Conservation (phyloP, 2,888 invertebrate species). For the Drosophila meridiana region DNA sequence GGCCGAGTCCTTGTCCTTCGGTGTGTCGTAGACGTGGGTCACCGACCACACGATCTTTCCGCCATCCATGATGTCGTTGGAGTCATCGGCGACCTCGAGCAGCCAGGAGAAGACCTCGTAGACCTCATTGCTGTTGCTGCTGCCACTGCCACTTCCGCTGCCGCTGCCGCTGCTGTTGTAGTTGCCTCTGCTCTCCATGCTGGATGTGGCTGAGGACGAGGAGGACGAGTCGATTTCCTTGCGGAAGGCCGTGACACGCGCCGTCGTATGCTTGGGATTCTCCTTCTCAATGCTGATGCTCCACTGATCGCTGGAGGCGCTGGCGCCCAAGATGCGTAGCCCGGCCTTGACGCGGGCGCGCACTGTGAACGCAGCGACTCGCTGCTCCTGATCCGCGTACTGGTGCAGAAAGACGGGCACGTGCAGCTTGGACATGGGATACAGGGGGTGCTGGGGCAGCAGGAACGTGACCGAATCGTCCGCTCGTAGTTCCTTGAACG, state of each 20-base stretch:
- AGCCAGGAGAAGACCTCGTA: constrained; percentile 97
- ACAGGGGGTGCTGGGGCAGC: constrained; percentile 94
- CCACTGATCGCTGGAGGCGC: constrained; percentile 92
- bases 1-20: constrained; percentile 82
- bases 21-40: constrained; percentile 89
- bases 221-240: constrained; percentile 86
- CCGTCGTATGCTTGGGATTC: constrained; percentile 93
- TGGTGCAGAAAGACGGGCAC: constrained; percentile 95
- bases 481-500: constrained; percentile 93
- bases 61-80: constrained; percentile 91
- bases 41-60: constrained; percentile 95
- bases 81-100: constrained; percentile 93
- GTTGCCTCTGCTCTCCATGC: constrained; percentile 48
- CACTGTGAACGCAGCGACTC: constrained; percentile 93
- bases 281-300: constrained; percentile 93
- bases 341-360: constrained; percentile 96
- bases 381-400: constrained; percentile 88
- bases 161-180: constrained; percentile 21
- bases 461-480: constrained; percentile 94
- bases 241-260: constrained; percentile 93
- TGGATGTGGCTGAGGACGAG: constrained; percentile 46
- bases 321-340: constrained; percentile 92
- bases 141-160: neutral
- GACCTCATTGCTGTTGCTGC: constrained; percentile 83
- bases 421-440: constrained; percentile 95